Evolutionary conservation across 2,888 invertebrate genomes (phyloP), one percentile per base, ranked within the genome.

Genomic region (Lutraria lutraria): DNA sequence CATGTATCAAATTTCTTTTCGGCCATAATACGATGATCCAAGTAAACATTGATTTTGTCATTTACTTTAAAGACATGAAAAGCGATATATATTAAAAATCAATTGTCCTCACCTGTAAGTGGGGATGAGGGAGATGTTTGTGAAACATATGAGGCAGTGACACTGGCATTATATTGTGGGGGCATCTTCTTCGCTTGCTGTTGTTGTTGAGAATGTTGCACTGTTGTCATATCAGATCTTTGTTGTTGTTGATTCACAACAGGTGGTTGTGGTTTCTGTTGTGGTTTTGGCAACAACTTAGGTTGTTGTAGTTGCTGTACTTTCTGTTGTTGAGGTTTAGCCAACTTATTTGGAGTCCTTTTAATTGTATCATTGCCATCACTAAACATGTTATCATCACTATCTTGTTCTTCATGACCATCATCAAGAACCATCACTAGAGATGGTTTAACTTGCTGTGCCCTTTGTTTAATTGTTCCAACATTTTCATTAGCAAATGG

Each of bases 401-500:
- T 68, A 25, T 34, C 81, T 13, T 82, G 34, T 4, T 83, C 84
- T 19, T 88, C 91, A 34, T 76, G 79, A 76, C 88, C 89, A 60
- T 94, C 95, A 86, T 92, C 93, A 21, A 95, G 89, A 79, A 94
- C 93, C 85, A 94, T 90, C 83, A 92, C 94, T 80, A 96, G 95
- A 79, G 95, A 96, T 19, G 96, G 94, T 91, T 96, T 96, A 19
- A 91, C 86, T 25, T 93, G 88, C 0, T 95, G 93, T 34, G 94
- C 95, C 93, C 98, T 97, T 96, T 99, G 99, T 96, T 99, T 98
- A 96, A 99, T 99, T 86, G 99, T 99, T 88, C 99, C 99, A 63
- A 99, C 99, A 97, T 99, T 99, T 97, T 99, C 99, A 97, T 99
- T 99, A 94, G 99, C 99, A 97, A 99, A 99, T 72, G 99, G 99